Base-by-base conservation (phyloP, 2,888 invertebrate species). In the Rugalucina vietnamica region DNA sequence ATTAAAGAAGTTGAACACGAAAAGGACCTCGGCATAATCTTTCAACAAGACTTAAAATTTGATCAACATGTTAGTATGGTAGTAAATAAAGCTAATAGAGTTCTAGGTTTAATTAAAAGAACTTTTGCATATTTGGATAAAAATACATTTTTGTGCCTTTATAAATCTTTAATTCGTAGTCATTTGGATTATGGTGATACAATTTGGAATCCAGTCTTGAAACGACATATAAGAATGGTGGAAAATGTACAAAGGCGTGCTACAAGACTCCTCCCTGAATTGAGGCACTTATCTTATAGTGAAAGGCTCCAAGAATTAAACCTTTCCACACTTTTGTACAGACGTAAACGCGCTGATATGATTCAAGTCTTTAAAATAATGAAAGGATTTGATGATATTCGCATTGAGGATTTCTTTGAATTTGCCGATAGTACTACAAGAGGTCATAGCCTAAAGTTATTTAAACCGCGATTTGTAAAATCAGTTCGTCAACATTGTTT, bases 181-280 rank as follows among this genome's bases (percentile, higher is more conserved):
- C 73, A 79, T 34, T 29, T 77, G 18, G 80, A 84, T 50, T 84
- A 80, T 69, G 79, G 57, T n/a, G 57, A 70, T 10, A 37, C 57
- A 37, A 43, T 76, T 18, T 80, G 80, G 76, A 43, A 27, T 4
- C 83, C 83, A 34, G 43, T 43, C 34, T 24, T 72, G n/a, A 76
- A 76, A 32, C 76, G 76, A 21, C 34, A 80, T 50, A n/a, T 14
- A 3, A 76, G 12, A 34, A 49, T 73, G 10, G 73, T 76, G 21
- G 79, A 83, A 57, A 76, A 79, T 54, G 75, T 79, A 1, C 79
- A 83, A 24, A 60, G 79, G 50, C 37, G 73, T 29, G 76, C 83
- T 29, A 79, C 76, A 18, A 32, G 49, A 37, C 43, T 81, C 27
- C 5, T 81, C 12, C 69, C 65, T 37, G 43, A 60, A 1, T n/a